Conservation (phyloP, 2,797 vertebrate genomes). For the Pteropus rufus region DNA sequence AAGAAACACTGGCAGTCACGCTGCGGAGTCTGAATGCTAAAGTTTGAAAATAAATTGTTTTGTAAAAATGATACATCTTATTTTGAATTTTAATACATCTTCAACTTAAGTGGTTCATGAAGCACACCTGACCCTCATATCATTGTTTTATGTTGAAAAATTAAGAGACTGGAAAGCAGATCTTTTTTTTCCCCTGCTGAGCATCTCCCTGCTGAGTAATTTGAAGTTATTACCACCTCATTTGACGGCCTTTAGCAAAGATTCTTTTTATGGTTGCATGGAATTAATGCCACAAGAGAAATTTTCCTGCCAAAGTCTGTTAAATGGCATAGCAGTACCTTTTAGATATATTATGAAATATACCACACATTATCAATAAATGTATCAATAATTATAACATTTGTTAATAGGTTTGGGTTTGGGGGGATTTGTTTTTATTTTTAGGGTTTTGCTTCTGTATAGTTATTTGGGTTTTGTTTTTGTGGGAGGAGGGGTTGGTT, state of each 20-base stretch:
- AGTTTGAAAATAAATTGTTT: conserved; percentile 2
- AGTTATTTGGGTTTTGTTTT: neutral
- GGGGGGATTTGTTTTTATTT: neutral
- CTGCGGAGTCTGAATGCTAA: conserved; percentile 60
- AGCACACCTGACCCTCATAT: neutral
- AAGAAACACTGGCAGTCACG: conserved; percentile 81
- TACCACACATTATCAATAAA: neutral
- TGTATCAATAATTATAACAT: neutral
- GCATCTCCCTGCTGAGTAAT: neutral
- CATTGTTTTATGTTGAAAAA: neutral
- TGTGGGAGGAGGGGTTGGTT: neutral
- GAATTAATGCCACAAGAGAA: conserved; percentile 2
- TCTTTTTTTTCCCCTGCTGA: neutral
- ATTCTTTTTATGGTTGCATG: conserved; percentile 36
- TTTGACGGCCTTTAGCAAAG: conserved; percentile 53
- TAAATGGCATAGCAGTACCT: conserved; percentile 8
- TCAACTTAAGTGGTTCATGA: neutral
- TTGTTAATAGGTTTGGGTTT: neutral
- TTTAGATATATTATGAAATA: neutral
- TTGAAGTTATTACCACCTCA: conserved; percentile 54
- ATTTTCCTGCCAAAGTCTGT: conserved; percentile 26
- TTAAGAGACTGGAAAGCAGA: neutral
- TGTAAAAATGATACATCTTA: conserved; percentile 12
- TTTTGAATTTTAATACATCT: conserved; percentile 15
- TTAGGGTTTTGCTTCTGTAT: neutral